Evolutionary conservation across 2,888 invertebrate species (phyloP).

Genomic region (Venusia cambrica): DNA sequence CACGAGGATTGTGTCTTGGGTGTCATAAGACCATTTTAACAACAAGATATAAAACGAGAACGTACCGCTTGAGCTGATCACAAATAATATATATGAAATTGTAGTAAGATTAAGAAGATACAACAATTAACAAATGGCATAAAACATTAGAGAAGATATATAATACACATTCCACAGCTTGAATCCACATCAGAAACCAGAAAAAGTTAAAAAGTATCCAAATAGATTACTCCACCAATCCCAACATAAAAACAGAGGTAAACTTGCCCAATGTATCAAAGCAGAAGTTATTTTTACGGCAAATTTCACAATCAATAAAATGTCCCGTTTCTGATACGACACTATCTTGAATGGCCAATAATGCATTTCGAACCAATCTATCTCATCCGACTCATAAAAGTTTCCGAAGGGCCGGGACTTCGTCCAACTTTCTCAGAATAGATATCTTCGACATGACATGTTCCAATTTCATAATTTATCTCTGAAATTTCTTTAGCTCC

Average conservation of each 20-base stretch:
- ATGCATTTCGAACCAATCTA: slow-evolving; percentile 66
- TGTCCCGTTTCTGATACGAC: slow-evolving; percentile 41
- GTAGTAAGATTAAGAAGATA: too few species aligned
- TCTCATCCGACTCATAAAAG: slow-evolving; percentile 68
- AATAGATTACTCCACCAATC: slow-evolving; percentile 8
- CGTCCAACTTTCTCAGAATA: slow-evolving; percentile 52
- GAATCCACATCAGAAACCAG: too few species aligned
- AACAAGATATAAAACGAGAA: too few species aligned
- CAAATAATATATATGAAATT: too few species aligned
- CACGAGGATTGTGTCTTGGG: too few species aligned
- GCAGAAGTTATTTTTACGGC: slow-evolving; percentile 29
- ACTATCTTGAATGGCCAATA: slow-evolving; percentile 67
- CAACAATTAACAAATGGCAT: too few species aligned
- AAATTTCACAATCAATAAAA: slow-evolving; percentile 33
- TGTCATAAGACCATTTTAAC: too few species aligned
- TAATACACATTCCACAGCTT: too few species aligned
- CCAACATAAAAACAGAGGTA: slow-evolving; percentile 6
- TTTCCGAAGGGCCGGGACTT: slow-evolving; percentile 55
- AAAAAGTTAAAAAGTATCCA: slow-evolving; percentile 5
- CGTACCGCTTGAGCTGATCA: too few species aligned
- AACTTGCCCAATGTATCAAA: slow-evolving; percentile 16
- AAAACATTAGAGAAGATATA: too few species aligned
- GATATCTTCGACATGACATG: slow-evolving; percentile 33
- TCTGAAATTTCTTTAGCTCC: slow-evolving; percentile 7
- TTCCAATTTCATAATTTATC: slow-evolving; percentile 40